Evolutionary conservation across 2,113 vertebrate species (phyloP), one percentile per base, ranked within the genome.

Genomic region (Aleadryas rufinucha): DNA sequence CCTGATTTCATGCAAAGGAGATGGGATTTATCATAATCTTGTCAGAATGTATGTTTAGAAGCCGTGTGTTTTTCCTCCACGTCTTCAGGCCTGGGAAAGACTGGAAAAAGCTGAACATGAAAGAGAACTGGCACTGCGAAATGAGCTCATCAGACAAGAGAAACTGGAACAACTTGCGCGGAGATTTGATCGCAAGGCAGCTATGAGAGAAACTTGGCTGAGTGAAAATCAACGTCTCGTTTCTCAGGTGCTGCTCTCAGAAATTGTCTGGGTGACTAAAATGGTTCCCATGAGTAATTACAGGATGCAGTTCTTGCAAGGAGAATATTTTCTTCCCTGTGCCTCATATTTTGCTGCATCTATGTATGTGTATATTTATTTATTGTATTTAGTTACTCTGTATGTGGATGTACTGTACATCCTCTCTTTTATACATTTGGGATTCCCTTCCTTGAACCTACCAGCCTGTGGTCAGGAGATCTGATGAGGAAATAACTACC

Each of bases 81-180:
- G 2, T 76, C 94, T 63, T 47, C 92, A 99, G 99, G 98, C 99
- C 92, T 99, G 99, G 99, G 99, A 99, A 98, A 98, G 99, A 94
- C 98, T 99, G 98, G 99, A 99, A 98, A 99, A 99, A 98, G 99
- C 99, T 6, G 99, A 99, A 97, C 99, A 99, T 8, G 99, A 99
- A 97, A 94, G 99, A 87, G 99, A 99, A 98, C 98, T 99, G 98
- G 99, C 99, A 65, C 98, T 99, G 97, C 98, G 99, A 89, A 99
- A 98, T 4, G 99, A 99, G 98, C 98, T 99, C 94, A 99, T 99
- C 93, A 98, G 99, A 91, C 99, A 99, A 93, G 99, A 99, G 98
- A 99, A 99, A 97, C 98, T 99, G 98, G 99, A 99, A 97, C 99
- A 99, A 97, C 98, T 99, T 9, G 99, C 99, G 18, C 98, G 99